Percentiles rank a stretch among this genome's conserved stretches.
phyloP scores from a whole-genome alignment of 2,888 invertebrate genomes.

The Bibio marci region DNA sequence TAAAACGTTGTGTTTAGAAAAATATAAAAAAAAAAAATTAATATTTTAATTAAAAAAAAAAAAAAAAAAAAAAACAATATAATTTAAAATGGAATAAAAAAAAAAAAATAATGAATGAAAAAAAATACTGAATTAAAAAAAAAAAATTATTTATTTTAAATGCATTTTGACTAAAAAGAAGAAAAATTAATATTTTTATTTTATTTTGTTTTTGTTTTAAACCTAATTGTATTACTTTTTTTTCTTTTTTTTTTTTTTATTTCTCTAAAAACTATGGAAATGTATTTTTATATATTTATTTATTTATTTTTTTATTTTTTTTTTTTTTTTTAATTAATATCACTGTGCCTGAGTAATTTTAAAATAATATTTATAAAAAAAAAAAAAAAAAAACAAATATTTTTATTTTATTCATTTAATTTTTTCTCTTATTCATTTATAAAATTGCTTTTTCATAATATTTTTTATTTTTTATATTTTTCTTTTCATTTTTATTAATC shows the following conservation, averaged over 20 bases:
- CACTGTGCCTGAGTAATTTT: too few relatives aligned
- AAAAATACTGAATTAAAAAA: constrained; percentile 2
- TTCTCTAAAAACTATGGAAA: not conserved
- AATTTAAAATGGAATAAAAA: constrained; percentile 6
- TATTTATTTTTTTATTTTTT: not conserved
- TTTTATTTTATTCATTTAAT: too few relatives aligned
- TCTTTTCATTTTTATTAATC: too few relatives aligned
- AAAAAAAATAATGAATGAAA: constrained; percentile 4
- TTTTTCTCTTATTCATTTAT: too few relatives aligned
- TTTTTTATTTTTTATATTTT: too few relatives aligned
- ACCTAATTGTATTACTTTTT: too few relatives aligned
- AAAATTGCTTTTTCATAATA: too few relatives aligned
- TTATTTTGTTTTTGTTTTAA: not conserved
- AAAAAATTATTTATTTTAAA: constrained; percentile 4
- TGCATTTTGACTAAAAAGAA: not conserved
- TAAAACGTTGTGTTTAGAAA: not conserved
- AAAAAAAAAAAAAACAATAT: constrained; percentile 10
- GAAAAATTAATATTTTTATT: not conserved
- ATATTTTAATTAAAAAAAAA: not conserved
- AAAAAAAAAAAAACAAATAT: too few relatives aligned
- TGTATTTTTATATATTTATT: not conserved
- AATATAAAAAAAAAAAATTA: not conserved
- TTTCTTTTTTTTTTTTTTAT: constrained; percentile 2
- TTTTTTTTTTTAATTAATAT: not conserved
- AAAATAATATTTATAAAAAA: too few relatives aligned